phyloP scores from a whole-genome alignment of 2,888 invertebrate species.

The Lypha dubia region DNA sequence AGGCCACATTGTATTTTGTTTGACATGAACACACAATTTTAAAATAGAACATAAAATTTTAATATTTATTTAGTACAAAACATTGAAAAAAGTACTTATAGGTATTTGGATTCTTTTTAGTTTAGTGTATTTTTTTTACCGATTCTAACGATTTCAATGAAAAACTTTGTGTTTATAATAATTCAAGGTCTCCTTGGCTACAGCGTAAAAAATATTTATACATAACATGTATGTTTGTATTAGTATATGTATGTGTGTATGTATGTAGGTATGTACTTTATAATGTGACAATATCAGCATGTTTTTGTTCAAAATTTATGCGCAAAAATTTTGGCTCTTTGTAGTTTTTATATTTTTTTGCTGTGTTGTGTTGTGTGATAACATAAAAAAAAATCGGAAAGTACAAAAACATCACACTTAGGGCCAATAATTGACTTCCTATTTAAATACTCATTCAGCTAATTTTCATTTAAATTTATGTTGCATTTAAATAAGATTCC shows the following conservation, averaged over 20 bases:
- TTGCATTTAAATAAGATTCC: no score
- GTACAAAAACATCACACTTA: background rate
- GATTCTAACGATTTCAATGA: background rate
- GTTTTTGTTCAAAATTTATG: conserved; percentile 21
- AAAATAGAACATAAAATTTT: background rate
- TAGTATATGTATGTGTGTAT: background rate
- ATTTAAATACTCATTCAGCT: no score
- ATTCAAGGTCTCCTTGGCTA: conserved; percentile 29
- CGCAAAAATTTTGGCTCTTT: conserved; percentile 8
- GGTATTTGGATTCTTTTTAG: background rate
- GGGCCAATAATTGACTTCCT: no score
- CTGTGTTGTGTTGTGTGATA: conserved; percentile 30
- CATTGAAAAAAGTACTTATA: background rate
- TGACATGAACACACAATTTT: background rate
- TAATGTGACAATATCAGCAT: background rate
- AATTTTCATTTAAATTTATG: no score
- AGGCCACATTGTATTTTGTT: background rate
- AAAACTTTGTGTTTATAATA: background rate
- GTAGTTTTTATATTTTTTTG: background rate
- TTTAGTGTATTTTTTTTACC: background rate
- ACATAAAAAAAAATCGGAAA: background rate
- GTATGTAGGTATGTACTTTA: background rate
- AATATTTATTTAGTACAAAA: background rate
- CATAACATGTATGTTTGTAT: background rate
- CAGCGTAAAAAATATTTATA: background rate